phyloP scores from a whole-genome alignment of 2,113 vertebrate genomes.

The human (Homo sapiens) region DNA sequence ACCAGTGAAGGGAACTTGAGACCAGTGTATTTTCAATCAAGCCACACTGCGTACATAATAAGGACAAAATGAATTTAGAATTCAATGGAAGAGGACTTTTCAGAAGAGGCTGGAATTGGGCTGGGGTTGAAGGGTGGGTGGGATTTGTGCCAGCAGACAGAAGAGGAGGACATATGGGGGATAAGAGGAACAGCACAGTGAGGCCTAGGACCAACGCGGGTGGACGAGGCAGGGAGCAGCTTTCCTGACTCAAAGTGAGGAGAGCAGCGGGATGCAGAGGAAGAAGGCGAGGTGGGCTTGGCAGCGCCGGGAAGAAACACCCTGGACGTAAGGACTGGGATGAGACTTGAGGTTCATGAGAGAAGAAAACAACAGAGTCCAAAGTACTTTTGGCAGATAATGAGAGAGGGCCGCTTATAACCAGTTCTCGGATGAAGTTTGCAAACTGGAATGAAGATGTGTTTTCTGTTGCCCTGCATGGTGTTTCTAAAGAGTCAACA shows the following conservation, averaged over 20 bases:
- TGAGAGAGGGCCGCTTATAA: not conserved
- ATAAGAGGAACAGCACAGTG: not conserved
- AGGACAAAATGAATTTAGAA: not conserved
- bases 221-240: not conserved
- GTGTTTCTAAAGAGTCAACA: not conserved
- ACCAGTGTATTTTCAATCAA: not conserved
- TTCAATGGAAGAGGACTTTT: not conserved
- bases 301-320: too few species aligned
- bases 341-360: not conserved
- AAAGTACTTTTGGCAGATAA: too few species aligned
- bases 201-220: fast-evolving
- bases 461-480: fast-evolving
- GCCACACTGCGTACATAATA: not conserved
- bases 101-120: not conserved
- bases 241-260: too few species aligned
- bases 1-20: fast-evolving
- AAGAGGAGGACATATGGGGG: too few species aligned
- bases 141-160: not conserved
- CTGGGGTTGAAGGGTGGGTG: not conserved
- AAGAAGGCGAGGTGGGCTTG: fast-evolving
- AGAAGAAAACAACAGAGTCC: not conserved
- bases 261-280: not conserved
- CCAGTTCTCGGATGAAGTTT: not conserved
- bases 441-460: too few species aligned
- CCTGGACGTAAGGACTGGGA: fast-evolving